Evolutionary conservation across 2,888 invertebrate species (phyloP).

Genomic region (Agriotes lineatus): DNA sequence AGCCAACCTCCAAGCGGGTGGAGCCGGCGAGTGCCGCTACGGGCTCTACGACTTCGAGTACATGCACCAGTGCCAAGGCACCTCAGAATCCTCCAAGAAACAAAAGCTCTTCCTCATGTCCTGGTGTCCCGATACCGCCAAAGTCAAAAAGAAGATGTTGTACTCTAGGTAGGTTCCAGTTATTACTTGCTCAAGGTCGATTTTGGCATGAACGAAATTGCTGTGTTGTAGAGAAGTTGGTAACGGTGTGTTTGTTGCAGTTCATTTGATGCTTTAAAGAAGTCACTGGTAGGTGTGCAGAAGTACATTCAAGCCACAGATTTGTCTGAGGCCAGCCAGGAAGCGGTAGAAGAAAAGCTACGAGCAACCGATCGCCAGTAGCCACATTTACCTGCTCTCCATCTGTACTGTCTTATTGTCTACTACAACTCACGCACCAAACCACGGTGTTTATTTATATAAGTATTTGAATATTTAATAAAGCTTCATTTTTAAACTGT

Average conservation of each 20-base stretch:
- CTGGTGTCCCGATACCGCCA: constrained; percentile 99
- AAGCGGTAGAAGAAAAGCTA: constrained; percentile 93
- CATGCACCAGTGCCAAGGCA: constrained; percentile 97
- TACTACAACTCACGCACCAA: constrained; percentile 60
- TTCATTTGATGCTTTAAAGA: constrained; percentile 98
- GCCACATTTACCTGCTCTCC: constrained; percentile 47
- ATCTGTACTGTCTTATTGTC: constrained; percentile 52
- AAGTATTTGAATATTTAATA: constrained; percentile 67
- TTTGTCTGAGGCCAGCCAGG: constrained; percentile 92
- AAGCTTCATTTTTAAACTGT: constrained; percentile 67
- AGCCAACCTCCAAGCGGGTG: constrained; percentile 90
- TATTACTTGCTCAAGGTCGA: neutral
- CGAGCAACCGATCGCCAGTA: constrained; percentile 95
- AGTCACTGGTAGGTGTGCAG: constrained; percentile 95
- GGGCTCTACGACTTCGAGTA: constrained; percentile 98
- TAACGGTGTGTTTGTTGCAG: constrained; percentile 81
- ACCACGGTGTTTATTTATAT: constrained; percentile 65
- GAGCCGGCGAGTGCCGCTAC: constrained; percentile 97
- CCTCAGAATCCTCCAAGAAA: constrained; percentile 96
- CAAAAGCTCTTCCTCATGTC: constrained; percentile 98
- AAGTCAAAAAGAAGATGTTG: constrained; percentile 90
- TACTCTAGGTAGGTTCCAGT: constrained; percentile 72
- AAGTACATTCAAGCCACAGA: constrained; percentile 98
- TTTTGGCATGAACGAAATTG: too few species aligned
- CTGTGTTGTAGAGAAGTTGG: too few species aligned